These are phyloP conservation scores for Apaloderma vittatum DNA, from an alignment of 2,113 vertebrate genomes.

Conservation along the genomic window DNA sequence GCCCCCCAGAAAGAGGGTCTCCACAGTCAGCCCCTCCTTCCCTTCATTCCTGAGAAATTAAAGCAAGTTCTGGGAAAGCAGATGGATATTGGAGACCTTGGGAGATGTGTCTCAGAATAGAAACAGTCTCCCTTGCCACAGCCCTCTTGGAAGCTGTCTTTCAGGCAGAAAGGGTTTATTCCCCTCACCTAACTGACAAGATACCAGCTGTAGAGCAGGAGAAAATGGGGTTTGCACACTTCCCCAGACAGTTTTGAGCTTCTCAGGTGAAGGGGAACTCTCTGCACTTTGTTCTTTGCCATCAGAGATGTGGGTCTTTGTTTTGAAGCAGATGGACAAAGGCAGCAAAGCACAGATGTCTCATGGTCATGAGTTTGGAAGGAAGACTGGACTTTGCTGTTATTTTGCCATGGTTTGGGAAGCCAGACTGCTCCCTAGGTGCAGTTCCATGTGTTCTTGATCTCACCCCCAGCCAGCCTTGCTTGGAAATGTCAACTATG, in stretches of 20 bases:
- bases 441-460: background rate
- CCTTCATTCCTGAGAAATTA: constrained; percentile 1
- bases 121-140: background rate
- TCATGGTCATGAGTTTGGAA: background rate
- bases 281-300: background rate
- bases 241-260: background rate
- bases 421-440: background rate
- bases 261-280: background rate
- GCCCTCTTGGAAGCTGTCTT: background rate
- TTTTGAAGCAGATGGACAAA: background rate
- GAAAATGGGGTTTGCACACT: background rate
- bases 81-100: background rate
- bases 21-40: background rate
- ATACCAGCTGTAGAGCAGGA: background rate
- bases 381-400: background rate
- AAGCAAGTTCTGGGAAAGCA: constrained; percentile 29
- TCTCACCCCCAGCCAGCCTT: background rate
- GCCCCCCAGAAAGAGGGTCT: background rate
- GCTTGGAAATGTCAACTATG: background rate
- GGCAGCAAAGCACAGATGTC: background rate
- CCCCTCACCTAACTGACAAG: background rate
- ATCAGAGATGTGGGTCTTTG: background rate
- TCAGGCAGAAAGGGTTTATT: background rate
- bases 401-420: background rate
- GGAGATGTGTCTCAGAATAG: background rate